Evolutionary conservation across 2,888 invertebrate species (phyloP), one percentile per base, ranked within the genome.

Genomic region (Aethes cnicana): DNA sequence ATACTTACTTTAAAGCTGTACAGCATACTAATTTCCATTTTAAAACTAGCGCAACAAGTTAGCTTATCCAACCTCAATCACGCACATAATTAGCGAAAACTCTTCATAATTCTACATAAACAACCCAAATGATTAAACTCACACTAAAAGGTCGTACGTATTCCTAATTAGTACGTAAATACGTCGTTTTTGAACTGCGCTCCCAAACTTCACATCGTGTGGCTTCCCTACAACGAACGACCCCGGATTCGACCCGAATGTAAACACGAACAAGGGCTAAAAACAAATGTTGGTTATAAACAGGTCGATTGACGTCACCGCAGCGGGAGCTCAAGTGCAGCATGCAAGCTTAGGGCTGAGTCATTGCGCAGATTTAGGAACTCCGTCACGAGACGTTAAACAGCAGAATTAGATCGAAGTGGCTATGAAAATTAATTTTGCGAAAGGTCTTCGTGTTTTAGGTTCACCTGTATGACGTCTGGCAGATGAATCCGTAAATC

Each of bases 221-320:
- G 35, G 17, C 18, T 35, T 35, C 32, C 32, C 17, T 12, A 8
- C n/a, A 12, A 20, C 37, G 37, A 12, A 20, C 37, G 37, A 21
- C 37, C 20, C 23, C 21, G 37, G 21, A 21, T 37, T 23, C 8
- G 37, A 23, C 21, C 21, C 37, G n/a, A 37, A n/a, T 23, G 23
- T 37, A 37, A 37, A 37, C 37, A 37, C 1, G 4, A 8, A 7
- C 32, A 33, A 37, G 37, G 37, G 37, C 37, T 23, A 32, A 37
- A 37, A 37, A 12, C n/a, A 23, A 23, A 2, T 5, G 1, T 8
- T 37, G 14, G 7, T 3, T 1, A 25, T 25, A 37, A 37, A 37
- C 37, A 25, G 3, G 14, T 5, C 25, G 39, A 39, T 39, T 39
- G 39, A 39, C 39, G 39, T 39, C 39, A 39, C 39, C 3, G 35